Conservation (phyloP, 2,888 invertebrate genomes). For the Idaea aversata region DNA sequence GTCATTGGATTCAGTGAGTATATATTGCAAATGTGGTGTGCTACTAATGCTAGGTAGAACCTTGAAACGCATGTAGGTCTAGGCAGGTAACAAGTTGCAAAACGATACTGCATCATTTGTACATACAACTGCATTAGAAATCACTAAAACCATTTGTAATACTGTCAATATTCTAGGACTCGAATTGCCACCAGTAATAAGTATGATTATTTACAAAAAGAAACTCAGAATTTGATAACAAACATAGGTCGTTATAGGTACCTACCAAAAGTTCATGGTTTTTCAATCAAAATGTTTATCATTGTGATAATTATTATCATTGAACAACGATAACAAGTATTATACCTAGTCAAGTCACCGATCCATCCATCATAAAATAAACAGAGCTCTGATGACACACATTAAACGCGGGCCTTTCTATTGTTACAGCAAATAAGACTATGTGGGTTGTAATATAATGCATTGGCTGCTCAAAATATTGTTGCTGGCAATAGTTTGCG, state of each 20-base stretch:
- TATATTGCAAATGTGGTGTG: neutral
- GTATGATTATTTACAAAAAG: constrained; percentile 8
- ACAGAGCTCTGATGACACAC: constrained; percentile 2
- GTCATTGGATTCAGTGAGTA: neutral
- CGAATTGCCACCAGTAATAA: neutral
- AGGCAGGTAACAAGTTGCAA: constrained; percentile 3
- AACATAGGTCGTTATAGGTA: neutral
- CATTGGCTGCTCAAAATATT: constrained; percentile 78
- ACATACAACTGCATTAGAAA: neutral
- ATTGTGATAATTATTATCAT: neutral
- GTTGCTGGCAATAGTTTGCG: constrained; percentile 73
- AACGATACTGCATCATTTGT: neutral
- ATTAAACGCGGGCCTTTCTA: constrained; percentile 34
- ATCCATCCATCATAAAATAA: neutral
- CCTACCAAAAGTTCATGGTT: constrained; percentile 6
- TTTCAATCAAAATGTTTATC: constrained; percentile 8
- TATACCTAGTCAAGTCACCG: neutral
- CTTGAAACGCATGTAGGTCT: constrained; percentile 4
- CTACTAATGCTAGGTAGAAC: neutral
- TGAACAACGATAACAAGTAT: neutral
- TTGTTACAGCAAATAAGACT: constrained; percentile 77
- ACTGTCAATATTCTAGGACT: neutral
- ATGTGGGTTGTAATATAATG: constrained; percentile 78
- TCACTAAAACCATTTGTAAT: neutral
- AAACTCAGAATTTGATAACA: constrained; percentile 11